Evolutionary conservation across 37 sponge, comb jelly and placozoan species (phyloP).

Genomic region (Lycopodina hypogea): DNA sequence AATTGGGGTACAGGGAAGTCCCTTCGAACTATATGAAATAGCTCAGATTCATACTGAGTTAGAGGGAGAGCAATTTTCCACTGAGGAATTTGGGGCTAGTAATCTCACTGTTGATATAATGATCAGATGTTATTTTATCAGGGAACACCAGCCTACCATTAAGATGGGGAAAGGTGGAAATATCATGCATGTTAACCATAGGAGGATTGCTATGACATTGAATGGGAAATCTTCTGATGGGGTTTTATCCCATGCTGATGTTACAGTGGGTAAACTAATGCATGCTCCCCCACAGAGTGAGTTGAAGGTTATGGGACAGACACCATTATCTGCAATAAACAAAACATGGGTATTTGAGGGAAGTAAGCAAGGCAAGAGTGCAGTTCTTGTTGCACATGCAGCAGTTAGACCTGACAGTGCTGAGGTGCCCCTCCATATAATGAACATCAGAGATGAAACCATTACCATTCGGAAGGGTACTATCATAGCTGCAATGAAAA

Average conservation of each 20-base stretch:
- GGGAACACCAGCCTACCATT: slow-evolving; percentile 3
- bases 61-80: not conserved
- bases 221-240: no score
- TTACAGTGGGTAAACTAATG: slow-evolving; percentile 1
- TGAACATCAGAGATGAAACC: no score
- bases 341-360: slow-evolving; percentile 18
- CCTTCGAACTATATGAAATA: slow-evolving; percentile 2
- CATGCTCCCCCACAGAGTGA: slow-evolving; percentile 14
- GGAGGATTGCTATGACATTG: not conserved
- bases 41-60: not conserved
- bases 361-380: not conserved
- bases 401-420: no score
- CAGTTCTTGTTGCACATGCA: no score
- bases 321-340: no score
- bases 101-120: slow-evolving; percentile 5
- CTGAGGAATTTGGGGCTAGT: slow-evolving; percentile 1
- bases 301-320: no score
- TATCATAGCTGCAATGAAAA: slow-evolving; percentile 11
- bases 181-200: slow-evolving; percentile 2
- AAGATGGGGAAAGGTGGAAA: no score
- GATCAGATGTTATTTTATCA: slow-evolving; percentile 19
- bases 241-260: not conserved
- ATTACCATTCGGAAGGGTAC: slow-evolving; percentile 14
- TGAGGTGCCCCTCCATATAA: no score
- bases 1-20: no score